Conservation (phyloP, 2,888 invertebrate genomes). For the Noctua comes region DNA sequence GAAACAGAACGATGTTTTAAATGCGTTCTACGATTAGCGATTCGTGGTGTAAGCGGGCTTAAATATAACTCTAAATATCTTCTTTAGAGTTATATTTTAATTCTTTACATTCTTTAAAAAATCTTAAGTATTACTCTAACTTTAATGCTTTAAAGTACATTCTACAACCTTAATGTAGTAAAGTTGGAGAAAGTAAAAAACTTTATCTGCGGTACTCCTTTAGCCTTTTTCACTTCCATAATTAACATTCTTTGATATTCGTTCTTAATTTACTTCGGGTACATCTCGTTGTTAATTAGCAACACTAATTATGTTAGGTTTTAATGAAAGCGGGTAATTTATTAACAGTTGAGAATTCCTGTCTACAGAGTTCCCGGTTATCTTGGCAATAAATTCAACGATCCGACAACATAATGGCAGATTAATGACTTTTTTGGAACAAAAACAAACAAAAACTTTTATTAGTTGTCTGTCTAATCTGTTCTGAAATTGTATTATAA, state of each 20-base stretch:
- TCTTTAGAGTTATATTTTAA: no score
- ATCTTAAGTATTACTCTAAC: constrained; percentile 29
- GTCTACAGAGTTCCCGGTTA: constrained; percentile 76
- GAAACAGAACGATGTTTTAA: no score
- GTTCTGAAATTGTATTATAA: constrained; percentile 65
- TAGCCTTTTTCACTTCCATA: constrained; percentile 46
- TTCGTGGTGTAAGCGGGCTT: no score
- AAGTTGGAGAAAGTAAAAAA: constrained; percentile 39
- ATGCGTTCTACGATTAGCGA: no score
- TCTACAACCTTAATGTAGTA: constrained; percentile 20
- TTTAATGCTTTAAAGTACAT: constrained; percentile 29
- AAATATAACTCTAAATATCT: no score
- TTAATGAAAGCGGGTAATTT: constrained; percentile 76
- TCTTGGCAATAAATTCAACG: constrained; percentile 78
- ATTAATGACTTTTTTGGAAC: constrained; percentile 79
- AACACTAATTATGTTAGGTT: constrained; percentile 72
- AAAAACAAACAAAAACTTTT: constrained; percentile 76
- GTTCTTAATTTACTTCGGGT: constrained; percentile 55
- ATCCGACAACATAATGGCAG: constrained; percentile 77
- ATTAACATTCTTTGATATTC: constrained; percentile 64
- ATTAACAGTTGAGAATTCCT: constrained; percentile 73
- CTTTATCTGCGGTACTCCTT: constrained; percentile 33
- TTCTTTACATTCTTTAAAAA: no score
- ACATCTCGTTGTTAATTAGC: constrained; percentile 66
- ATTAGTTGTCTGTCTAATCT: constrained; percentile 69